These are phyloP conservation scores for Phoebastria nigripes DNA, from an alignment of 2,797 vertebrate species.

Conservation along the genomic window DNA sequence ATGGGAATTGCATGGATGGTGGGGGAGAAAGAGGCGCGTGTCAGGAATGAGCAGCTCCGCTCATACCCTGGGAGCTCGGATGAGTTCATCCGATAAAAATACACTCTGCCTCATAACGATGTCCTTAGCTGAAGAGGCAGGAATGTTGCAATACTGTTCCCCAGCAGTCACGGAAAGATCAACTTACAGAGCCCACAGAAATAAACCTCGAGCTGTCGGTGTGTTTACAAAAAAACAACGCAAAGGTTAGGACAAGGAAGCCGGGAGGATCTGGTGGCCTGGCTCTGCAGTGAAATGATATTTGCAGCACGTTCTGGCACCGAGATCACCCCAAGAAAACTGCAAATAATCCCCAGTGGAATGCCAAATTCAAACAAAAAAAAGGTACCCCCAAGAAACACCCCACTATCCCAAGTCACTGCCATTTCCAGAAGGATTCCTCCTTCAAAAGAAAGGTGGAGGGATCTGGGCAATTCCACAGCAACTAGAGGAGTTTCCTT, in stretches of 20 bases:
- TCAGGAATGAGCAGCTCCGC: not conserved
- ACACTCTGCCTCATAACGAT: slow-evolving; percentile 59
- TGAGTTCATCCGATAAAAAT: slow-evolving; percentile 70
- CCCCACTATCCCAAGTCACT: not conserved
- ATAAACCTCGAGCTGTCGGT: slow-evolving; percentile 50
- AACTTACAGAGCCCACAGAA: slow-evolving; percentile 60
- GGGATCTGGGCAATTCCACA: not conserved
- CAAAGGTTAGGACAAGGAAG: slow-evolving; percentile 51
- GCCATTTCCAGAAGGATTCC: not conserved
- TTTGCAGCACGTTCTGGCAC: not conserved
- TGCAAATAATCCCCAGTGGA: not conserved
- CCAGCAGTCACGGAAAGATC: slow-evolving; percentile 61
- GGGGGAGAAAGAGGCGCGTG: not conserved
- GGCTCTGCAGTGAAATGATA: not conserved
- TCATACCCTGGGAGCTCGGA: not conserved
- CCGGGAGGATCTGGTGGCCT: not conserved
- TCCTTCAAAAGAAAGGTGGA: not conserved
- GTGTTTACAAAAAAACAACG: slow-evolving; percentile 56
- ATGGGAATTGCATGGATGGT: not conserved
- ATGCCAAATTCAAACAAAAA: not conserved
- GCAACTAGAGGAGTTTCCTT: not conserved
- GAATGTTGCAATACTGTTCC: slow-evolving; percentile 68
- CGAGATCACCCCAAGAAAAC: not conserved
- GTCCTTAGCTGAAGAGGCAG: slow-evolving; percentile 62
- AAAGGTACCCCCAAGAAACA: not conserved